Evolutionary conservation across 2,113 vertebrate species (phyloP).

Genomic region (Bambusicola thoracicus): DNA sequence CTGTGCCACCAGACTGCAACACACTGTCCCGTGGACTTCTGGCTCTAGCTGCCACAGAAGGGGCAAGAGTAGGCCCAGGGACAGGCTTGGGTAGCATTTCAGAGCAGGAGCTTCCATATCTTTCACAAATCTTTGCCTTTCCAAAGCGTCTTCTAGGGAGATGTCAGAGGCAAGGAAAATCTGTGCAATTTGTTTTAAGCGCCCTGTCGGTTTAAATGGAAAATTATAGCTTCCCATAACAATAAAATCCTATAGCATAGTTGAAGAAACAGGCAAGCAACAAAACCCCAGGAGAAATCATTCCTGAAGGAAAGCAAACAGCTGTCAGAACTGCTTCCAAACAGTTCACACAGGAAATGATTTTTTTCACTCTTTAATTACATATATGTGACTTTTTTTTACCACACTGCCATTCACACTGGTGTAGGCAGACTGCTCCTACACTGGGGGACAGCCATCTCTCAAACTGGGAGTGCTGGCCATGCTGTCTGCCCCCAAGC

Average conservation of each 20-base stretch:
- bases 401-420: background rate
- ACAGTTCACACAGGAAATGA: background rate
- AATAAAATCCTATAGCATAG: background rate
- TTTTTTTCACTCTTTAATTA: background rate
- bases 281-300: background rate
- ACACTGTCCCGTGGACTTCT: background rate
- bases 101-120: background rate
- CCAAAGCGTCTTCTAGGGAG: background rate
- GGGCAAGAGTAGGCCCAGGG: background rate
- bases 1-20: background rate
- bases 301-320: background rate
- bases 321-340: background rate
- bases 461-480: background rate
- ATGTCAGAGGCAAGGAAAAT: background rate
- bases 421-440: rapidly evolving
- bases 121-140: background rate
- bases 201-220: background rate
- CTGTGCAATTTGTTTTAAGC: background rate
- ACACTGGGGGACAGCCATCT: background rate
- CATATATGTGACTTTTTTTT: background rate
- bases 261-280: background rate
- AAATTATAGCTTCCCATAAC: background rate
- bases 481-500: rapidly evolving
- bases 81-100: background rate
- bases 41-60: background rate